These are phyloP conservation scores for Psephotus haematonotus DNA, from an alignment of 2,113 vertebrate species.

Conservation along the genomic window DNA sequence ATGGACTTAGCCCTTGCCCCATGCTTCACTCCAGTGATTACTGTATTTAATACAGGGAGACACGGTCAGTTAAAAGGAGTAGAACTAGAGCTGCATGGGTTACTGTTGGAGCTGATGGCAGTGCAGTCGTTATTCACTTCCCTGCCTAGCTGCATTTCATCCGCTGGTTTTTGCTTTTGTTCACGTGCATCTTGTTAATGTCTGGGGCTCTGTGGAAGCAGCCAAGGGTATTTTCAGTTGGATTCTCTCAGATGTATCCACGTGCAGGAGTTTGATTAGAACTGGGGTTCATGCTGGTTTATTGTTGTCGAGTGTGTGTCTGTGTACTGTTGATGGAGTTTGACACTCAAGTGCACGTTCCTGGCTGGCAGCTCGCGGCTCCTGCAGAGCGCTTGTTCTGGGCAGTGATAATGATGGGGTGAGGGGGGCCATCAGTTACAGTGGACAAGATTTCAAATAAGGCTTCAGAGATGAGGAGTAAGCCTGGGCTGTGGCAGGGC, in stretches of 20 bases:
- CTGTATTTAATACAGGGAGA: neutral
- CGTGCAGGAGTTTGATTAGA: neutral
- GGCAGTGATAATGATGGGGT: neutral
- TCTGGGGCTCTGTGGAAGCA: neutral
- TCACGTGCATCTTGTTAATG: fast-evolving
- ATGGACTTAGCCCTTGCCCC: neutral
- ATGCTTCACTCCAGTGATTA: neutral
- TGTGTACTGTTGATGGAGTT: neutral
- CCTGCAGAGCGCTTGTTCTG: neutral
- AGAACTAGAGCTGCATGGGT: neutral
- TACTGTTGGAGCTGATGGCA: neutral
- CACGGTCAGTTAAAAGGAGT: neutral
- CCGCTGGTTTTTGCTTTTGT: neutral
- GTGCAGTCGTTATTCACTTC: neutral
- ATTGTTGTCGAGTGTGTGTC: fast-evolving
- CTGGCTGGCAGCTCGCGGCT: neutral
- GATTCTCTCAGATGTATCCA: neutral
- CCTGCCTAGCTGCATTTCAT: neutral
- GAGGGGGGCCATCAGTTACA: neutral
- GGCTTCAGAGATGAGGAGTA: neutral
- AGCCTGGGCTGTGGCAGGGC: neutral
- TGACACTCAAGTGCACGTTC: neutral
- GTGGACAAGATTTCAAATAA: neutral
- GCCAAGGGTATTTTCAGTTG: neutral
- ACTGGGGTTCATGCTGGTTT: neutral